A percentile compares a stretch with the other conserved stretches of the same genome.
phyloP scores from a whole-genome alignment of 2,888 invertebrate genomes.

The Cataglyphis cursor region DNA sequence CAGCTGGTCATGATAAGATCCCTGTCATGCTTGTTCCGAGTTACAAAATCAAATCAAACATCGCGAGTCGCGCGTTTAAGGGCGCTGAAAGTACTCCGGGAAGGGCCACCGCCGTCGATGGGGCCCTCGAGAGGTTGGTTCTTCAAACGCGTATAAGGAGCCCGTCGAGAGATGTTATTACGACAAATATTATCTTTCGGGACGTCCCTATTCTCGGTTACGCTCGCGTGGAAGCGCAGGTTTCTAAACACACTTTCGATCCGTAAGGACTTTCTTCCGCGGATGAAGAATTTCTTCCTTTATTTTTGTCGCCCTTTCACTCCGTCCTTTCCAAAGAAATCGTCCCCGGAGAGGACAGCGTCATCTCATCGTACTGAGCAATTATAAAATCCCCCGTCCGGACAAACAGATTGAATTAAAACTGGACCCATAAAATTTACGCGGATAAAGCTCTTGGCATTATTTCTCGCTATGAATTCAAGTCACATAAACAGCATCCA shows the following conservation, averaged over 20 bases:
- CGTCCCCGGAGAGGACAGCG: slow-evolving; percentile 9
- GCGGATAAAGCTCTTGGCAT: slow-evolving; percentile 14
- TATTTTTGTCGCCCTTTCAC: slow-evolving; percentile 33
- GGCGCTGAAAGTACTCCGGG: slow-evolving; percentile 68
- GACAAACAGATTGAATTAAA: neutral
- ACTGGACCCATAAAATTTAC: neutral
- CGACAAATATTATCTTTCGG: slow-evolving; percentile 74
- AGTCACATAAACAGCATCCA: neutral
- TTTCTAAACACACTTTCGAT: slow-evolving; percentile 29
- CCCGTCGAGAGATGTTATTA: slow-evolving; percentile 73
- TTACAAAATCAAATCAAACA: slow-evolving; percentile 77
- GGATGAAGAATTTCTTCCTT: slow-evolving; percentile 1
- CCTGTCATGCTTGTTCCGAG: slow-evolving; percentile 69
- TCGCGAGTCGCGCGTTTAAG: slow-evolving; percentile 53
- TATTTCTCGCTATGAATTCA: neutral
- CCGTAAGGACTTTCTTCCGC: slow-evolving; percentile 18
- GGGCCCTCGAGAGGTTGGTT: slow-evolving; percentile 50
- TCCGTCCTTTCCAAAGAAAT: slow-evolving; percentile 23
- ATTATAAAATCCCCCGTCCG: slow-evolving; percentile 22
- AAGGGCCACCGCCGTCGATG: slow-evolving; percentile 8
- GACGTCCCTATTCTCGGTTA: slow-evolving; percentile 50
- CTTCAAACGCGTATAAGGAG: slow-evolving; percentile 60
- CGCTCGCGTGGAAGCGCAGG: slow-evolving; percentile 21
- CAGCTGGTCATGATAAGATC: slow-evolving; percentile 62
- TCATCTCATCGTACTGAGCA: slow-evolving; percentile 1